Evolutionary conservation across 2,888 invertebrate genomes (phyloP), one percentile per base, ranked within the genome.

Genomic region (Drosophila fungiperda): DNA sequence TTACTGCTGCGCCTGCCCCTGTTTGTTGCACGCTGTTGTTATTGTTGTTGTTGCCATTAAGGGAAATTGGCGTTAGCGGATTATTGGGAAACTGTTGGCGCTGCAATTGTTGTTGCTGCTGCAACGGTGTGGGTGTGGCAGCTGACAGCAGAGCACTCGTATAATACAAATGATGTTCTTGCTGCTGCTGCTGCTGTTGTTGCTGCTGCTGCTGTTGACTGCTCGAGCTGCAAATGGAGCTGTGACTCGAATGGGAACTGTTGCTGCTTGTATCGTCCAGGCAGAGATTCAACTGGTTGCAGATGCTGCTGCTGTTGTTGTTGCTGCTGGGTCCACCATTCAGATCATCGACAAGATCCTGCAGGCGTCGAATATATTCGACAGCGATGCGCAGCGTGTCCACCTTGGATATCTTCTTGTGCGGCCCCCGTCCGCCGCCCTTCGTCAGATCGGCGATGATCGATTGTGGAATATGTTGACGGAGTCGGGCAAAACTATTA

Each of bases 401-500:
- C 65, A 98, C 97, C 94, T 98, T 98, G 91, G 97, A 97, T 58
- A 97, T 94, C 91, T 98, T 97, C 89, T 97, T 96, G 69, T 96
- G 96, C 57, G 96, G 96, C 20, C 96, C 96, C 83, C 97, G 94
- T 3, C 96, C 95, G 9, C 95, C 95, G 17, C 95, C 95, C 59
- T 94, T 94, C 50, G 95, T 95, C 68, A 96, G 91, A 23, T 96
- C 96, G 45, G 96, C 95, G 0, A 96, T 95, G 20, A 97, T 96
- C 59, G 96, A 95, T 74, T 96, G 95, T 0, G 98, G 98, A 76
- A 98, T 98, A 91, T 98, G 97, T 86, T 97, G 97, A 23, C 98
- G 94, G 15, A 98, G 94, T 11, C 97, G 96, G n/a, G 97, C 97
- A 92, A 98, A 98, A 87, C 98, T 98, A 93, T 97, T 97, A 94